A percentile compares a stretch with the other conserved stretches of the same genome.
Conservation (phyloP, 2,888 invertebrate species). For the Osmoderma eremita region DNA sequence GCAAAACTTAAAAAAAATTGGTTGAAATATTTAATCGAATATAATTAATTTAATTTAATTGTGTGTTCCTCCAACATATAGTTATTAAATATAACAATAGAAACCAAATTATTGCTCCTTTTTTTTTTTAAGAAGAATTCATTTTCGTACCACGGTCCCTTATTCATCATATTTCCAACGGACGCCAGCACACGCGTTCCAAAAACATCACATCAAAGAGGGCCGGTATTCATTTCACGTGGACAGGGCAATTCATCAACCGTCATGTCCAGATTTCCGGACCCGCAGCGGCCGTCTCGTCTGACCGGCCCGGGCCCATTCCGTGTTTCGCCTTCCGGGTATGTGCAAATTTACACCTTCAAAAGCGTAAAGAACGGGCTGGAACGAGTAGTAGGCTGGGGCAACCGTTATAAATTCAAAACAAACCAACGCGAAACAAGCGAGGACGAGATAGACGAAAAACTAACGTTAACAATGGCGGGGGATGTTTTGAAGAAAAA, state of each 20-base stretch:
- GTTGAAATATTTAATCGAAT: too few relatives aligned
- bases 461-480: neutral
- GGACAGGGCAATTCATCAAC: conserved; percentile 16
- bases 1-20: too few relatives aligned
- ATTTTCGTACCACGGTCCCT: neutral
- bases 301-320: neutral
- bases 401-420: neutral
- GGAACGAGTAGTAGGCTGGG: neutral
- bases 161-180: conserved; percentile 17
- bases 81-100: too few relatives aligned
- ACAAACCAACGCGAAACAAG: conserved; percentile 18
- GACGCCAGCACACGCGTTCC: neutral
- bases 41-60: too few relatives aligned
- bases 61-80: too few relatives aligned
- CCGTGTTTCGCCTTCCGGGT: neutral
- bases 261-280: conserved; percentile 32
- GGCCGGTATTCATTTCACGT: conserved; percentile 10
- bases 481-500: neutral
- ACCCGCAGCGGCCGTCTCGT: neutral
- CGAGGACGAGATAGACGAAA: conserved; percentile 1
- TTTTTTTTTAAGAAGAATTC: too few relatives aligned
- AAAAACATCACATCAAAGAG: neutral
- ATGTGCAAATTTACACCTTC: conserved; percentile 20
- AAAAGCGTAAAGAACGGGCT: neutral
- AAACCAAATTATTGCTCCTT: too few relatives aligned